These are phyloP conservation scores for Tetranychus urticae DNA, from an alignment of 1,140 invertebrate genomes.

Conservation along the genomic window DNA sequence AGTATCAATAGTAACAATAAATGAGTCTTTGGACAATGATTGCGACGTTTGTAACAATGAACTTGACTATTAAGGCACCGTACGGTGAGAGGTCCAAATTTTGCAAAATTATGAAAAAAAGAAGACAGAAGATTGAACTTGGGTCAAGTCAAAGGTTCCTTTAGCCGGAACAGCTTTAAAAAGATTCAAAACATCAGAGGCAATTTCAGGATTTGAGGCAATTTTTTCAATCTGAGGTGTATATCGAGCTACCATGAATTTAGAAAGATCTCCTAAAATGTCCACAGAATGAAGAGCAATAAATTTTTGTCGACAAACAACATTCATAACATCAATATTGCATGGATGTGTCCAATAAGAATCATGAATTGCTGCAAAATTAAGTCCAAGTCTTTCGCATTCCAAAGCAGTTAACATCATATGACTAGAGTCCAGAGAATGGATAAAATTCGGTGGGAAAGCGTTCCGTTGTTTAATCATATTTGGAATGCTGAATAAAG, in stretches of 20 bases:
- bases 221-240: slow-evolving; percentile 19
- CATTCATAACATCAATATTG: slow-evolving; percentile 65
- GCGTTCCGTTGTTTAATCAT: slow-evolving; percentile 84
- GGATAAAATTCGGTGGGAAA: slow-evolving; percentile 96
- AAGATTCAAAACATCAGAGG: neutral
- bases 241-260: slow-evolving; percentile 41
- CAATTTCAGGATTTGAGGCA: neutral
- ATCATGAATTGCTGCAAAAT: slow-evolving; percentile 93
- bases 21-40: no score
- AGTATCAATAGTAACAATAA: no score
- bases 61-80: no score
- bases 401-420: slow-evolving; percentile 95
- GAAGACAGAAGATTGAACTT: slow-evolving; percentile 48
- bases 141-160: slow-evolving; percentile 45
- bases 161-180: slow-evolving; percentile 27
- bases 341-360: slow-evolving; percentile 95
- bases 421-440: slow-evolving; percentile 90
- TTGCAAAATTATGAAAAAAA: slow-evolving; percentile 25
- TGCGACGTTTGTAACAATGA: no score
- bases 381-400: slow-evolving; percentile 50
- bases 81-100: no score
- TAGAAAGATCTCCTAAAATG: slow-evolving; percentile 64
- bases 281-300: slow-evolving; percentile 74
- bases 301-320: slow-evolving; percentile 88
- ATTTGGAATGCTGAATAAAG: slow-evolving; percentile 43